These are phyloP conservation scores for Tromatobia lineatoria DNA, from an alignment of 2,888 invertebrate species.

Conservation along the genomic window DNA sequence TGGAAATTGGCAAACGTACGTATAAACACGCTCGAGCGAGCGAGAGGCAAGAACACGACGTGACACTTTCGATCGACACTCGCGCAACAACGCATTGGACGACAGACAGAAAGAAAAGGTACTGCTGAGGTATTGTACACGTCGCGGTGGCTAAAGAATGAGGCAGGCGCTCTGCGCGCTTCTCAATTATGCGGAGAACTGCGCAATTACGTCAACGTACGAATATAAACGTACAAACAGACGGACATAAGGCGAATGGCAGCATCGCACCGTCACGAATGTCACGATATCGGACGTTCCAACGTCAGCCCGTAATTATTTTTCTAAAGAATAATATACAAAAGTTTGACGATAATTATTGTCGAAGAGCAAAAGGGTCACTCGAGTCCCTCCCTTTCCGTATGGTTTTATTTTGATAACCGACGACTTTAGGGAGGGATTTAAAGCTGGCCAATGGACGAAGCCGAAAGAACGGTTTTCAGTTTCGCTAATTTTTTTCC, in stretches of 20 bases:
- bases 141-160: constrained; percentile 24
- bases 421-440: not conserved
- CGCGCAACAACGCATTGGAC: constrained; percentile 27
- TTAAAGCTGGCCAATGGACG: not conserved
- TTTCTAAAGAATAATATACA: constrained; percentile 14
- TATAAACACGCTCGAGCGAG: not conserved
- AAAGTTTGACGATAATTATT: constrained; percentile 12
- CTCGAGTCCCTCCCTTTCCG: constrained; percentile 6
- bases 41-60: constrained; percentile 13
- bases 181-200: constrained; percentile 61
- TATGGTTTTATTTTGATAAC: constrained; percentile 1
- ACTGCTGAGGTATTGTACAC: not conserved
- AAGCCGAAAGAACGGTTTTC: not conserved
- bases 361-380: not conserved
- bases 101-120: not conserved
- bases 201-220: constrained; percentile 59
- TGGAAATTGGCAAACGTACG: constrained; percentile 35
- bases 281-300: constrained; percentile 51
- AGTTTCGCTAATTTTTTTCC: not conserved
- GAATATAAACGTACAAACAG: constrained; percentile 17
- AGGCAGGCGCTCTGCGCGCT: constrained; percentile 58
- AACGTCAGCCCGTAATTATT: constrained; percentile 34
- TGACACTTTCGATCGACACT: constrained; percentile 53
- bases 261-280: constrained; percentile 48
- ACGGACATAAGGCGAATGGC: constrained; percentile 29